These are phyloP conservation scores for Merodon equestris DNA, from an alignment of 2,888 invertebrate species.

Conservation along the genomic window DNA sequence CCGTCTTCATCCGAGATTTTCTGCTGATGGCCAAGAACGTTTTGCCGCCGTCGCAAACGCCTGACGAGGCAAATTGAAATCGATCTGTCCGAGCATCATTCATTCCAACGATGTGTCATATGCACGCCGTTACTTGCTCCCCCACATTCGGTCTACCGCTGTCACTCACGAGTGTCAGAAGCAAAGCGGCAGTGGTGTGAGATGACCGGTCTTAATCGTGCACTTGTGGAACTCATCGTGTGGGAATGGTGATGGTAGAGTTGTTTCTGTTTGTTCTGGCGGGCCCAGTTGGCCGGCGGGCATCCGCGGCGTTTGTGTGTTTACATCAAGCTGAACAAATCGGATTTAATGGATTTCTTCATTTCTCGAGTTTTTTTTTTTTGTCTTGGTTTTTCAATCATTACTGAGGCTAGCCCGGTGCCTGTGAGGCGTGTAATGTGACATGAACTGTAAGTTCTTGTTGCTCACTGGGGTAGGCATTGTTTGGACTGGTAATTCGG, in stretches of 20 bases:
- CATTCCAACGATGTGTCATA: conserved; percentile 33
- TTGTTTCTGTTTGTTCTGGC: background rate
- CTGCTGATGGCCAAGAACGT: conserved; percentile 21
- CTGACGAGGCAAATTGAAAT: conserved; percentile 40
- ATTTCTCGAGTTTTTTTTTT: background rate
- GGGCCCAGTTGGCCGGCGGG: background rate
- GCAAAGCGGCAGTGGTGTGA: too few relatives aligned
- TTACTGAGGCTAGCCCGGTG: background rate
- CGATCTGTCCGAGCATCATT: conserved; percentile 44
- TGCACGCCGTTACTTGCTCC: conserved; percentile 1
- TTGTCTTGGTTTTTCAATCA: background rate
- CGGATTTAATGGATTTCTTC: conserved; percentile 51
- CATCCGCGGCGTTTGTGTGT: conserved; percentile 28
- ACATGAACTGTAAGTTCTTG: conserved; percentile 40
- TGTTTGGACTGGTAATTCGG: conserved; percentile 30
- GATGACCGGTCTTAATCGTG: conserved; percentile 15
- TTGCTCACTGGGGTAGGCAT: conserved; percentile 23
- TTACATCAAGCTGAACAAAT: conserved; percentile 50
- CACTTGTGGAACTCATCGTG: conserved; percentile 6
- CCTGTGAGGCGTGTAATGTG: conserved; percentile 20
- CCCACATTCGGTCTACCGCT: too few relatives aligned
- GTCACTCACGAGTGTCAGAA: too few relatives aligned
- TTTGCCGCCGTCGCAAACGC: too few relatives aligned
- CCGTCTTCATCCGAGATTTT: too few relatives aligned
- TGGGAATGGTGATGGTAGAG: conserved; percentile 18